Base-by-base conservation (phyloP, 2,888 invertebrate species). In the Drosophila suboccidentalis region DNA sequence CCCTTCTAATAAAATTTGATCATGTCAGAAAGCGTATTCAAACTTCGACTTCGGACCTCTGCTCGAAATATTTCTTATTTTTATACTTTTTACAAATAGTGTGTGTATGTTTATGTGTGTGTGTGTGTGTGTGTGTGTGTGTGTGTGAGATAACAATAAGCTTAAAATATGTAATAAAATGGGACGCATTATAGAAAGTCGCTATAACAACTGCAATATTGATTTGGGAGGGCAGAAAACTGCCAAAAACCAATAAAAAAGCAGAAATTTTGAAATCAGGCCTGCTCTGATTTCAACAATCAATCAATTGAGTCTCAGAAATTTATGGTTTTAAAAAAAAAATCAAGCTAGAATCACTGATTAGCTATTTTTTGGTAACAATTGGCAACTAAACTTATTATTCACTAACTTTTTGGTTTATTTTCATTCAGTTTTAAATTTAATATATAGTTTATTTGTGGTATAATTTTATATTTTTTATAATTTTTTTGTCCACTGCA, bases 101-200 rank as follows among this genome's bases (percentile, higher is more conserved):
- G 36, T 39, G 63, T 43, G 39, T 17, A 44, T 57, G 59, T 49
- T 55, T 49, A 6, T 26, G 57, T 39, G 61, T 59, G 38, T 67
- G 51, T 43, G 38, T 11, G 47, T 39, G 43, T 19, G 43, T 54
- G 47, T 50, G 51, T 53, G 60, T 36, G 55, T 39, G 64, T 50
- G 60, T 19, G 55, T 38, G 59, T 70, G 60, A n/a, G 57, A 68
- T 67, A 85, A 78, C 87, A 84, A 87, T 82, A 85, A 82, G 58
- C 82, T 73, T 61, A 73, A 67, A 79, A 86, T 79, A 82, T 87
- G 83, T 84, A 85, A 84, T 84, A 87, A 88, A 87, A 87, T 62
- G 62, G 80, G 65, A 82, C 66, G 65, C 75, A 72, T 82, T 87
- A 85, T 80, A 71, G 70, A 66, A 71, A 85, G 59, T 66, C 87